Evolutionary conservation across 2,888 invertebrate species (phyloP).

Genomic region (Taphrorychus bicolor): DNA sequence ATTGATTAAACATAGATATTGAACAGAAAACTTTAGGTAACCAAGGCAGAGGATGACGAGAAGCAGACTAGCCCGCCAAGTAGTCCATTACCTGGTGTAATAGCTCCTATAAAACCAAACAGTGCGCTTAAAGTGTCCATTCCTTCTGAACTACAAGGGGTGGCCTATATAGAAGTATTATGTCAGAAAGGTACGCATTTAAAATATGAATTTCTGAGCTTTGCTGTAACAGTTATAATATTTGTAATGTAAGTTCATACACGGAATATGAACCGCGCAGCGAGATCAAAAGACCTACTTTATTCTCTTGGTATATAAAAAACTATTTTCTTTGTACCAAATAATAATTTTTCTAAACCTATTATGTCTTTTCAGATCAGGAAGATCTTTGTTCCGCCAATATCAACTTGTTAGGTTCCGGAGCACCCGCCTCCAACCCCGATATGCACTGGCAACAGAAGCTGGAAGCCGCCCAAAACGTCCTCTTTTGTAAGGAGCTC

Average conservation of each 20-base stretch:
- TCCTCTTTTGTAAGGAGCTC: conserved; percentile 94
- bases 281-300: no score
- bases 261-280: no score
- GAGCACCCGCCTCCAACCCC: conserved; percentile 73
- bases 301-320: no score
- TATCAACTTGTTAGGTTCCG: conserved; percentile 78
- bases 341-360: background rate
- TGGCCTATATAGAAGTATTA: conserved; percentile 94
- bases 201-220: no score
- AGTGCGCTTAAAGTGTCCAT: conserved; percentile 91
- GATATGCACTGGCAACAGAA: conserved; percentile 95
- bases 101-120: conserved; percentile 64
- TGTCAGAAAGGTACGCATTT: conserved; percentile 92
- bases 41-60: conserved; percentile 86
- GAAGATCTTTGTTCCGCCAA: conserved; percentile 88
- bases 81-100: conserved; percentile 56
- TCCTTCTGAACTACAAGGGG: conserved; percentile 93
- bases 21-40: conserved; percentile 50
- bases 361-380: conserved; percentile 68
- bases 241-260: no score
- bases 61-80: conserved; percentile 61
- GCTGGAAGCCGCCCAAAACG: conserved; percentile 96
- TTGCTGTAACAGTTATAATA: no score
- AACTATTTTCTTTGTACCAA: no score
- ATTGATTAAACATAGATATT: no score